A percentile compares a stretch with the other conserved stretches of the same genome.
These are phyloP conservation scores for Stratiolaelaps scimitus DNA, from an alignment of 1,140 invertebrate genomes.

Conservation along the genomic window DNA sequence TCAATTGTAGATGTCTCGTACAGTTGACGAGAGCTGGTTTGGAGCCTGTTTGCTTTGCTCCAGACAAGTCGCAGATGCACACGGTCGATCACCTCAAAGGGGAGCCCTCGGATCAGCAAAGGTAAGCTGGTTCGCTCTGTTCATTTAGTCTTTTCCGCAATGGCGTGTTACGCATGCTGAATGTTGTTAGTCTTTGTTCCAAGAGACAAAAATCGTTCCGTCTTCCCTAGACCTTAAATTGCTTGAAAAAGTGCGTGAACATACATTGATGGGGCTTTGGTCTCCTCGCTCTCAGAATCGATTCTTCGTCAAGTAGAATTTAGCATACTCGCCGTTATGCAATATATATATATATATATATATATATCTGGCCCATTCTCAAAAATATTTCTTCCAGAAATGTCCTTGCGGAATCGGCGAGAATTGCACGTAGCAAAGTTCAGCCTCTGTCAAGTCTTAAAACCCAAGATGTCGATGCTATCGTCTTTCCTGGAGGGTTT, in stretches of 20 bases:
- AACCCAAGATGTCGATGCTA: slow-evolving; percentile 42
- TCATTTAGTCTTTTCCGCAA: slow-evolving; percentile 11
- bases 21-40: slow-evolving; percentile 46
- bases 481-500: slow-evolving; percentile 53
- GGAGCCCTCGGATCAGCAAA: slow-evolving; percentile 32
- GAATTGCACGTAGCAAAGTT: slow-evolving; percentile 48
- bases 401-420: slow-evolving; percentile 49
- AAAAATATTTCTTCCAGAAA: slow-evolving; percentile 45
- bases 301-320: too few species aligned
- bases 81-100: slow-evolving; percentile 48
- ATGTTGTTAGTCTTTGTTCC: too few species aligned
- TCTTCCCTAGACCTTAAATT: too few species aligned
- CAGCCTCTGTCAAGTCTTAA: slow-evolving; percentile 44
- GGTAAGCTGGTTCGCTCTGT: neutral
- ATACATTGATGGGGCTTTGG: too few species aligned
- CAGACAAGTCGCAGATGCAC: slow-evolving; percentile 46
- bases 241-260: too few species aligned
- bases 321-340: too few species aligned
- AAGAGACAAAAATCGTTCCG: too few species aligned
- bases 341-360: neutral
- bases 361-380: too few species aligned
- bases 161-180: too few species aligned
- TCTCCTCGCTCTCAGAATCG: too few species aligned
- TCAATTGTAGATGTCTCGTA: slow-evolving; percentile 40
- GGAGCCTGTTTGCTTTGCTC: slow-evolving; percentile 48